phyloP scores from a whole-genome alignment of 2,797 vertebrate species.

The Poecile montanus region DNA sequence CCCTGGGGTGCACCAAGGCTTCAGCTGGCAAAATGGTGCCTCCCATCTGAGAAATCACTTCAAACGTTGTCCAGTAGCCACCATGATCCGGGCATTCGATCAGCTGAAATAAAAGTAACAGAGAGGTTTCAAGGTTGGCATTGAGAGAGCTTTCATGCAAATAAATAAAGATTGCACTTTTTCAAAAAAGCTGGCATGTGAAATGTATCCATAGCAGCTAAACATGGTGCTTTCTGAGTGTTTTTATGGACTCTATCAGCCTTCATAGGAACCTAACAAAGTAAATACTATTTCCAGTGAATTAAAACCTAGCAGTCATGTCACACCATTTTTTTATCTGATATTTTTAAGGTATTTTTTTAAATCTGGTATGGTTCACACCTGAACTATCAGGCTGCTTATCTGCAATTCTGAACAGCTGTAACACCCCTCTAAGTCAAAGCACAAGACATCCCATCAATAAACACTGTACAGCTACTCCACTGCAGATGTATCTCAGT shows the following conservation, averaged over 20 bases:
- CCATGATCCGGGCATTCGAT: constrained; percentile 76
- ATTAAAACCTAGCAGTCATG: neutral
- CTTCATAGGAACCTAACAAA: neutral
- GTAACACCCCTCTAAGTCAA: neutral
- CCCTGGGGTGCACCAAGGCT: constrained; percentile 65
- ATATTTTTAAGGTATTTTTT: neutral
- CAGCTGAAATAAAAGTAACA: constrained; percentile 73
- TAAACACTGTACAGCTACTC: neutral
- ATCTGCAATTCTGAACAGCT: neutral
- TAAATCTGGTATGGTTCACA: neutral
- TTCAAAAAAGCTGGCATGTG: neutral
- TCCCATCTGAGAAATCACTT: constrained; percentile 76
- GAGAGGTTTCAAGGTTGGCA: neutral
- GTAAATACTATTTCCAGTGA: neutral
- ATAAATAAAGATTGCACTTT: fast-evolving
- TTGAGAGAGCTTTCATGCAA: neutral
- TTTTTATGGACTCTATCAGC: neutral
- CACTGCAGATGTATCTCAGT: fast-evolving
- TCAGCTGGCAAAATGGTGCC: constrained; percentile 85
- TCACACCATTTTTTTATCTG: neutral
- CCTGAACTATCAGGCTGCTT: neutral
- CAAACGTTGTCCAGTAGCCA: constrained; percentile 82
- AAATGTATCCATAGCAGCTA: fast-evolving
- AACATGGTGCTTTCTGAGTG: neutral
- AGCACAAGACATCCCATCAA: neutral